Conservation (phyloP, 2,888 invertebrate genomes). For the Drosophila multiciliata region DNA sequence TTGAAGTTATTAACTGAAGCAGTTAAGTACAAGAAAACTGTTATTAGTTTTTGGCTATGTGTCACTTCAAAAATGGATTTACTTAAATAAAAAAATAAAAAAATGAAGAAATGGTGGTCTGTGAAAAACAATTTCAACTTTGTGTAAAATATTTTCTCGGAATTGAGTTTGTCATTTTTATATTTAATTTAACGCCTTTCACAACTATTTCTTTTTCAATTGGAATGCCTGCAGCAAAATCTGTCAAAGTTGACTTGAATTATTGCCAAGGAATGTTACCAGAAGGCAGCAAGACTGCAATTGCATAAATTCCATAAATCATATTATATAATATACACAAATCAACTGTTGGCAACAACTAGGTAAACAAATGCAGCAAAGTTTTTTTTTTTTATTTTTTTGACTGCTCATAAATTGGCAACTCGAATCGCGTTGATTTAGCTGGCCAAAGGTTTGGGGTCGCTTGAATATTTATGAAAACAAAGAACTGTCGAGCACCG, state of each 20-base stretch:
- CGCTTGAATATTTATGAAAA: slow-evolving; percentile 75
- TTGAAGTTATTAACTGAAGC: no score
- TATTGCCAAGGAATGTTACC: slow-evolving; percentile 44
- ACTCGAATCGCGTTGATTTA: slow-evolving; percentile 42
- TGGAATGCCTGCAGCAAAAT: slow-evolving; percentile 8
- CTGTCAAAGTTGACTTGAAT: slow-evolving; percentile 52
- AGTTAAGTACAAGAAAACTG: no score
- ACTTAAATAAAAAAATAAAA: no score
- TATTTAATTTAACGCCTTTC: background rate
- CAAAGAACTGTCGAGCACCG: slow-evolving; percentile 33
- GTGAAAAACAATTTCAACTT: background rate
- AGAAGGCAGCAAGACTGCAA: slow-evolving; percentile 27
- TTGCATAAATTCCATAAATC: slow-evolving; percentile 56
- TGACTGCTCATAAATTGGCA: slow-evolving; percentile 49
- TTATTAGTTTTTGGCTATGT: no score
- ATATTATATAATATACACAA: slow-evolving; percentile 18
- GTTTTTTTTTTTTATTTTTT: slow-evolving; percentile 32
- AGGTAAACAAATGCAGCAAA: slow-evolving; percentile 58
- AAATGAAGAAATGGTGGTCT: background rate
- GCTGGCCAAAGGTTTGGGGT: slow-evolving; percentile 46
- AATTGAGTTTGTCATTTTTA: background rate
- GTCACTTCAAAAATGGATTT: no score
- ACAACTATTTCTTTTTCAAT: background rate
- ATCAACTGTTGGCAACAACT: slow-evolving; percentile 2
- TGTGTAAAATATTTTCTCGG: background rate